Evolutionary conservation across 2,888 invertebrate genomes (phyloP).

Genomic region (Opisthograptis luteolata): DNA sequence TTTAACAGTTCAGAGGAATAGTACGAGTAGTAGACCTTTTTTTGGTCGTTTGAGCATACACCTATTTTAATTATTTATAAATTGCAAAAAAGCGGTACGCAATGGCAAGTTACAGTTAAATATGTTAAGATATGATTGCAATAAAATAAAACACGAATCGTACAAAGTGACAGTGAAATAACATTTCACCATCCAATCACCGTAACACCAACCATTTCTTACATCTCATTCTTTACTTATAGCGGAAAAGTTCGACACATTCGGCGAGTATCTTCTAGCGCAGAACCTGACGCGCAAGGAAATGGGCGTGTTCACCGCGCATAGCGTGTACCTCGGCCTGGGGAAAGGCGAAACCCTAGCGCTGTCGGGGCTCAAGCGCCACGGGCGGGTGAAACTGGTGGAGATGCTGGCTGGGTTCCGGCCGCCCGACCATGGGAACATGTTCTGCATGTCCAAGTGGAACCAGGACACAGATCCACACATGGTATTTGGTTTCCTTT

Average conservation of each 20-base stretch:
- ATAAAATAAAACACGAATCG: no score
- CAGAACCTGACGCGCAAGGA: conserved; percentile 46
- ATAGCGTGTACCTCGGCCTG: conserved; percentile 59
- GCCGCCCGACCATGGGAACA: conserved; percentile 50
- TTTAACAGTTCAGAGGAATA: no score
- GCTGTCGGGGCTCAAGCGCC: conserved; percentile 58
- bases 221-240: neutral
- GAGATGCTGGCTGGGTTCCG: conserved; percentile 61
- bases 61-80: no score
- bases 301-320: conserved; percentile 43
- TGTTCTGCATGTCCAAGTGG: conserved; percentile 61
- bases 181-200: no score
- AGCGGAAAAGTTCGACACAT: conserved; percentile 52
- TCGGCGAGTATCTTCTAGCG: conserved; percentile 62
- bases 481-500: conserved; percentile 43
- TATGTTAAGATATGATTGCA: no score
- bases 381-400: conserved; percentile 57
- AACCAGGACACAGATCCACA: conserved; percentile 48
- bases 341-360: conserved; percentile 65
- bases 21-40: no score
- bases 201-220: no score
- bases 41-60: no score
- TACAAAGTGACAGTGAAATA: no score
- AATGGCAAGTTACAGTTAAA: no score
- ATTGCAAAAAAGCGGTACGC: no score